These are phyloP conservation scores for Pachyrhynchus sulphureomaculatus DNA, from an alignment of 1,140 invertebrate genomes.

Conservation along the genomic window DNA sequence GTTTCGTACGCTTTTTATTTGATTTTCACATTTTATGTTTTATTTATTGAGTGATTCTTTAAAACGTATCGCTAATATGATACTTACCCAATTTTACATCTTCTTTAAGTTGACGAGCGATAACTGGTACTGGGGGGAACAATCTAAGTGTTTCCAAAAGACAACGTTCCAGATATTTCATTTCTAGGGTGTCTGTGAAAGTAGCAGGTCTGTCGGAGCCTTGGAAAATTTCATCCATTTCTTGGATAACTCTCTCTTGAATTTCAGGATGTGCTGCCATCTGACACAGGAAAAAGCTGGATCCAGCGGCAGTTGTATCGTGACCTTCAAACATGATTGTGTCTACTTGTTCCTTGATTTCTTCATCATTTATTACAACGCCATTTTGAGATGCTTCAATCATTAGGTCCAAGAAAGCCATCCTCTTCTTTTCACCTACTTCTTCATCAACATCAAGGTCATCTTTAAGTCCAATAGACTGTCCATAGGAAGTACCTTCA, in stretches of 20 bases:
- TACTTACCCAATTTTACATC: conserved; percentile 65
- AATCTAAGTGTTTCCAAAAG: conserved; percentile 81
- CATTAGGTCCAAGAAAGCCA: conserved; percentile 92
- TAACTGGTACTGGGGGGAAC: conserved; percentile 82
- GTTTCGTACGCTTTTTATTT: too few relatives aligned
- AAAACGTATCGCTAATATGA: too few relatives aligned
- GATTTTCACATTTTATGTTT: too few relatives aligned
- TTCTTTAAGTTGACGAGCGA: conserved; percentile 70
- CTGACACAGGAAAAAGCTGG: conserved; percentile 80
- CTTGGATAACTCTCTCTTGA: conserved; percentile 73
- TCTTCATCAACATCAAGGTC: conserved; percentile 79
- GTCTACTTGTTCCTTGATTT: conserved; percentile 91
- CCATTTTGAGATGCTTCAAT: conserved; percentile 81
- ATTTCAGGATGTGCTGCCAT: conserved; percentile 80
- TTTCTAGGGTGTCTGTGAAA: conserved; percentile 73
- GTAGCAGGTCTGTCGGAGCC: conserved; percentile 72
- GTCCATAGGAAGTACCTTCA: conserved; percentile 74
- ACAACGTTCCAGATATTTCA: conserved; percentile 84
- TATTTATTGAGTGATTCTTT: too few relatives aligned
- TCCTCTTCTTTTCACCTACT: conserved; percentile 81
- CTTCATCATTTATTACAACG: conserved; percentile 76
- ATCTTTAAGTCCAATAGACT: conserved; percentile 72
- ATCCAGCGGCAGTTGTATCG: conserved; percentile 86
- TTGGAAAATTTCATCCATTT: conserved; percentile 81
- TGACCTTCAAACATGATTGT: conserved; percentile 96